Evolutionary conservation across 2,113 vertebrate genomes (phyloP), one percentile per base, ranked within the genome.

Genomic region (Nesoenas mayeri): DNA sequence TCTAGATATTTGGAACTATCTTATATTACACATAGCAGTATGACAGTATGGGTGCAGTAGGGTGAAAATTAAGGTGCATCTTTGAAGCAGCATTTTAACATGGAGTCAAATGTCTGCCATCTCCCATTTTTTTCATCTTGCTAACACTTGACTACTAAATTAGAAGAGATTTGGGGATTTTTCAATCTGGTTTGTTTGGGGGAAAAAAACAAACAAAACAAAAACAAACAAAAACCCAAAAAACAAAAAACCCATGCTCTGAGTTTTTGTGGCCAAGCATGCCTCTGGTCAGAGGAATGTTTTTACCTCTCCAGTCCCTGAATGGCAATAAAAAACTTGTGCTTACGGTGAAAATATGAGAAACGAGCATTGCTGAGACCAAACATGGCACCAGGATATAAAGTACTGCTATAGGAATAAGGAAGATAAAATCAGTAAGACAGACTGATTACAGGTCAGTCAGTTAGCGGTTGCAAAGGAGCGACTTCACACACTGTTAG

Each of bases 271-370:
- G 22, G 19, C 25, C 36, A n/a, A 40, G 73, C n/a, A 42, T 0
- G 1, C 8, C 11, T 2, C 0, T 1, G 1, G 44, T 4, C 32
- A 60, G 21, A 47, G 26, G 42, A n/a, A 58, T 19, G 12, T 11
- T 31, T 14, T 24, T 32, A 28, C 5, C 31, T 8, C 9, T 8
- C 26, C 15, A 13, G 40, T 4, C 17, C 40, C 50, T 28, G 38
- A 36, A 34, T 13, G 5, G 50, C 5, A 54, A 5, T 51, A 65
- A 3, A 4, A 25, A 51, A 20, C 13, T 48, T 53, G n/a, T 5
- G 11, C 18, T 72, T 6, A 29, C 28, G 20, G 20, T 0, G 0
- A 44, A 34, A 7, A 66, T 11, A 15, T 54, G 20, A 62, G 15
- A 57, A 85, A 20, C 4, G 44, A 69, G 19, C 12, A 47, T 3